phyloP scores from a whole-genome alignment of 64 coral and sea anemone species.

The Pocillopora verrucosa region DNA sequence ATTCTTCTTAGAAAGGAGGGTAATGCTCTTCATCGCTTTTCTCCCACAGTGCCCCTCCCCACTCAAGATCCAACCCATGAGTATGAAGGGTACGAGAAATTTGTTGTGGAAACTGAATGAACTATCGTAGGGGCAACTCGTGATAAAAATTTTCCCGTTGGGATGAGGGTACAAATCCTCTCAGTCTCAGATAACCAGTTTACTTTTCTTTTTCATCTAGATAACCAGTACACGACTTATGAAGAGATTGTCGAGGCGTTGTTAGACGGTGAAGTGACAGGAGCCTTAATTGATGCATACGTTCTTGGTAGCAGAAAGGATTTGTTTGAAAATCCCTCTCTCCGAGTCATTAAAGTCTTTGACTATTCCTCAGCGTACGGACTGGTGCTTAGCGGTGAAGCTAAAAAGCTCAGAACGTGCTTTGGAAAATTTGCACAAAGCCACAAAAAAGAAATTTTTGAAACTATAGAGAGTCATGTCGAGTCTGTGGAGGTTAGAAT shows the following conservation, averaged over 20 bases:
- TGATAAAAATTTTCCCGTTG: too few species aligned
- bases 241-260: constrained; percentile 57
- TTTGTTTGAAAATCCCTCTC: constrained; percentile 53
- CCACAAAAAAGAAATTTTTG: constrained; percentile 56
- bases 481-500: constrained; percentile 59
- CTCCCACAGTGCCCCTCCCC: too few species aligned
- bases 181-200: background rate
- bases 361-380: constrained; percentile 76
- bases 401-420: constrained; percentile 56
- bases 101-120: too few species aligned
- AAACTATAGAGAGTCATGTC: constrained; percentile 40
- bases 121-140: too few species aligned
- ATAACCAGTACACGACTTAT: constrained; percentile 48
- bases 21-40: too few species aligned
- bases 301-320: constrained; percentile 61
- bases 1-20: too few species aligned
- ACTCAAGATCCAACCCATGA: too few species aligned
- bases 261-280: constrained; percentile 57
- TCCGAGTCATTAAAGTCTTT: constrained; percentile 63
- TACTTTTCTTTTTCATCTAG: background rate
- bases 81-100: too few species aligned
- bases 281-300: constrained; percentile 74
- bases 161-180: too few species aligned
- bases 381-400: constrained; percentile 59
- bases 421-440: constrained; percentile 56